A percentile compares a stretch with the other conserved stretches of the same genome.
These are phyloP conservation scores for Asarcornis scutulata DNA, from an alignment of 2,113 vertebrate genomes.

Conservation along the genomic window DNA sequence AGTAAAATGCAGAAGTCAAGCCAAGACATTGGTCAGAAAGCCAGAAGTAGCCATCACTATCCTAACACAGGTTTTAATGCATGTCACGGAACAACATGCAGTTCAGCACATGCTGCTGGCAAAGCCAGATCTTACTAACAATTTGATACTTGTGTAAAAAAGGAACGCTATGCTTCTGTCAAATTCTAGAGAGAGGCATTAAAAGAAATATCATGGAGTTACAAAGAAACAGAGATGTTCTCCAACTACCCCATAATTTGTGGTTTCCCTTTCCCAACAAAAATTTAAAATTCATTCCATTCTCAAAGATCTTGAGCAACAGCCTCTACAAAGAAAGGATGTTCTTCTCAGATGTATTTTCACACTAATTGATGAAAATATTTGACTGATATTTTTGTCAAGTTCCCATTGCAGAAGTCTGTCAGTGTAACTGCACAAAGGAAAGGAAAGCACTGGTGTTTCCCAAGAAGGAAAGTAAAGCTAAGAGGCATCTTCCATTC, in stretches of 20 bases:
- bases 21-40: neutral
- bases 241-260: neutral
- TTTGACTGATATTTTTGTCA: neutral
- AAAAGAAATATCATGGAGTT: neutral
- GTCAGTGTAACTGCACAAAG: neutral
- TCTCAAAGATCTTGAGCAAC: neutral
- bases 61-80: neutral
- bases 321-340: neutral
- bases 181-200: neutral
- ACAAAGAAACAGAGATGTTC: neutral
- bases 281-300: neutral
- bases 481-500: neutral
- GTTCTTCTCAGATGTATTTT: neutral
- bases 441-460: neutral
- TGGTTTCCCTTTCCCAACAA: rapidly evolving
- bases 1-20: neutral
- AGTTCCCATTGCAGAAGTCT: neutral
- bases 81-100: neutral
- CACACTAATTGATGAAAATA: neutral
- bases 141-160: neutral
- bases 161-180: neutral
- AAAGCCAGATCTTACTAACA: neutral
- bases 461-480: neutral
- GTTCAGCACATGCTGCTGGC: neutral
- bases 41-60: neutral